phyloP scores from a whole-genome alignment of 2,888 invertebrate species.

The Cephus runcator region DNA sequence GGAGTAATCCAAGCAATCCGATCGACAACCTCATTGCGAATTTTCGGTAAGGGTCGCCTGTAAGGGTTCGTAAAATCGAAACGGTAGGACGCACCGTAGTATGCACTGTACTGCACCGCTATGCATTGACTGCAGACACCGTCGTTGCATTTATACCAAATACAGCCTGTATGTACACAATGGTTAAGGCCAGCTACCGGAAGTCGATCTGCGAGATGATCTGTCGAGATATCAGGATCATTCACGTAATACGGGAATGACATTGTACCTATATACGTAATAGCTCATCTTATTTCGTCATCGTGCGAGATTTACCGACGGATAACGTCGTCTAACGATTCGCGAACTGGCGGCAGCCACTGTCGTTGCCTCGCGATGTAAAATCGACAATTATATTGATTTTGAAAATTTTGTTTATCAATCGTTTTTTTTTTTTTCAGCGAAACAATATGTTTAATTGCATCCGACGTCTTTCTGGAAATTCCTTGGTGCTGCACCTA shows the following conservation, averaged over 20 bases:
- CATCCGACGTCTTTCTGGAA: no score
- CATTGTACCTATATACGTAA: background rate
- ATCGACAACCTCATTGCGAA: background rate
- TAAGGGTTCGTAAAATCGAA: background rate
- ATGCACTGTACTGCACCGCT: background rate
- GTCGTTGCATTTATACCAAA: background rate
- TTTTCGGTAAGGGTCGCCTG: background rate
- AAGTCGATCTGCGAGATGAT: background rate
- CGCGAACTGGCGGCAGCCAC: background rate
- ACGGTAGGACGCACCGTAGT: background rate
- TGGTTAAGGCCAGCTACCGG: background rate
- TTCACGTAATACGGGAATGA: background rate
- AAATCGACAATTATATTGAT: background rate
- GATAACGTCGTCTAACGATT: background rate
- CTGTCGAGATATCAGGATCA: background rate
- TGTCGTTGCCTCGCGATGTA: background rate
- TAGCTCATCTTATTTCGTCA: background rate
- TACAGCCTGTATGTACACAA: background rate
- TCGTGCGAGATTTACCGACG: background rate
- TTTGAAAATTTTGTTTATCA: background rate
- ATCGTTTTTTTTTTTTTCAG: no score
- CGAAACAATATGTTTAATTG: background rate
- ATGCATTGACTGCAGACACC: background rate
- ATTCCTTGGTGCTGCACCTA: no score
- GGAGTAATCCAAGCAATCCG: background rate